A percentile compares a stretch with the other conserved stretches of the same genome.
phyloP scores from a whole-genome alignment of 2,113 vertebrate species.

The Machaerirhynchus nigripectus region DNA sequence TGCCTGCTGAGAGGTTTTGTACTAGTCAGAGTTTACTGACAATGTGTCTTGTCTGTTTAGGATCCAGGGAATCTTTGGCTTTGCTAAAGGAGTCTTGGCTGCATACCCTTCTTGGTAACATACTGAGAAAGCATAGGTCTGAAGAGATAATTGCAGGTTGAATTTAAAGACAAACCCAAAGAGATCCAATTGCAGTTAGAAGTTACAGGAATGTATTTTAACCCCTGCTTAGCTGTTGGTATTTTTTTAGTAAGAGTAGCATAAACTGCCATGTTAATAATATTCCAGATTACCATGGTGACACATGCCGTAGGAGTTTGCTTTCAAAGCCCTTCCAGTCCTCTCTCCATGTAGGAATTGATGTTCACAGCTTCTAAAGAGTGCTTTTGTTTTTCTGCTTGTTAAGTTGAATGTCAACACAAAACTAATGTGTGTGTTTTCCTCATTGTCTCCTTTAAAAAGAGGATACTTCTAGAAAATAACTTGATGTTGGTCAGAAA shows the following conservation, averaged over 20 bases:
- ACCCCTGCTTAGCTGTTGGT: not conserved
- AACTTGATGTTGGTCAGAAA: not conserved
- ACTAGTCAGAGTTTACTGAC: not conserved
- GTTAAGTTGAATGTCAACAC: not conserved
- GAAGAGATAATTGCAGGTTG: not conserved
- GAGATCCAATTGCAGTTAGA: not conserved
- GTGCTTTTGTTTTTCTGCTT: not conserved
- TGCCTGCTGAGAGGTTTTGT: not conserved
- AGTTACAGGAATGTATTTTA: not conserved
- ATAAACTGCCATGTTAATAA: not conserved
- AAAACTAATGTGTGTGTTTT: not conserved
- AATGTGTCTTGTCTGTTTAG: not conserved
- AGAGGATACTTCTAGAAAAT: not conserved
- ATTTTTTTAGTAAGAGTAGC: not conserved
- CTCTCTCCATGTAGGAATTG: not conserved
- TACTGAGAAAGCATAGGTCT: not conserved
- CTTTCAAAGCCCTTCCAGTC: not conserved
- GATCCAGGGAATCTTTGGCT: not conserved
- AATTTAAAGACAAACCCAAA: not conserved
- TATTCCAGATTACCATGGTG: not conserved
- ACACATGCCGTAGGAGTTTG: not conserved
- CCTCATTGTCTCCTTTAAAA: not conserved
- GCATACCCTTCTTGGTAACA: not conserved
- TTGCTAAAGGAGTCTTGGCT: not conserved
- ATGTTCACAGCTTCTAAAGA: not conserved